These are phyloP conservation scores for Brotula barbata DNA, from an alignment of 2,797 vertebrate species.

Conservation along the genomic window DNA sequence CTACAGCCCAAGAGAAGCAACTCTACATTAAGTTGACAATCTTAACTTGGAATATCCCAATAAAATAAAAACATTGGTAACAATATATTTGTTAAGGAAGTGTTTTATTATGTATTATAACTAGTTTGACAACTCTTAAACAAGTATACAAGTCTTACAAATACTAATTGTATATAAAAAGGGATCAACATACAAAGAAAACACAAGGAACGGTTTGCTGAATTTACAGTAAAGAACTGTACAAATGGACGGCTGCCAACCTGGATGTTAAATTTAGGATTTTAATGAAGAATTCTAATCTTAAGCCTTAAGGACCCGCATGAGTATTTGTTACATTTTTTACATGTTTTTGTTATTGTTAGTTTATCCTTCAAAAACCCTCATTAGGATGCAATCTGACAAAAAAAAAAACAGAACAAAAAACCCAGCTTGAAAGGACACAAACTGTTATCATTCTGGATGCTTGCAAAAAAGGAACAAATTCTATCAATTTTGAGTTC, in stretches of 20 bases:
- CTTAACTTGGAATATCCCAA: slow-evolving; percentile 39
- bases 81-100: slow-evolving; percentile 29
- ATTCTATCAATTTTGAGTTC: not conserved
- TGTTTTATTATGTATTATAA: slow-evolving; percentile 40
- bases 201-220: slow-evolving; percentile 12
- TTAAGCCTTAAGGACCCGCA: slow-evolving; percentile 7
- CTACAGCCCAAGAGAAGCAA: slow-evolving; percentile 54
- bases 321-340: slow-evolving; percentile 14
- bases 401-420: too few relatives aligned
- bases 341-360: slow-evolving; percentile 2
- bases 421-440: slow-evolving; percentile 16
- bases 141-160: slow-evolving; percentile 67
- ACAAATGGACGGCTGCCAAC: slow-evolving; percentile 50
- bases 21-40: slow-evolving; percentile 54
- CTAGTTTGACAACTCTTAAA: slow-evolving; percentile 57
- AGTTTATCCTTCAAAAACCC: slow-evolving; percentile 9
- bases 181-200: slow-evolving; percentile 25
- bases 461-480: not conserved
- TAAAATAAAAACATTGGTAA: slow-evolving; percentile 48
- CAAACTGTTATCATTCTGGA: slow-evolving; percentile 12
- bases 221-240: slow-evolving; percentile 22
- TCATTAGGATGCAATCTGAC: slow-evolving; percentile 19
- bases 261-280: slow-evolving; percentile 8
- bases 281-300: slow-evolving; percentile 21
- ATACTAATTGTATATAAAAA: slow-evolving; percentile 55